These are phyloP conservation scores for Protomyctophum bolini DNA, from an alignment of 2,113 vertebrate genomes.

Conservation along the genomic window DNA sequence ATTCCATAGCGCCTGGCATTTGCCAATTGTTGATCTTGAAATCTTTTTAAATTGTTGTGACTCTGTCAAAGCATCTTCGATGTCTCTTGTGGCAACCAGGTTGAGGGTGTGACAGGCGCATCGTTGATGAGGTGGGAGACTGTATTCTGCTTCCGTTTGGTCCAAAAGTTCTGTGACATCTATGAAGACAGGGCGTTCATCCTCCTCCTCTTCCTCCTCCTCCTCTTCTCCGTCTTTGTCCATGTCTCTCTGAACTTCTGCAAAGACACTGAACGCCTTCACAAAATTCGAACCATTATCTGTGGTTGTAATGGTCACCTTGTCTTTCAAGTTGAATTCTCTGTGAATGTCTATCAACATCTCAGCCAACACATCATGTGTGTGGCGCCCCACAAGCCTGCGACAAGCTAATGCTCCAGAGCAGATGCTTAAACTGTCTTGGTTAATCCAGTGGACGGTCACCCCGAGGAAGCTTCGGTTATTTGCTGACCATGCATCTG, in stretches of 20 bases:
- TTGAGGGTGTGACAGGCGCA: slow-evolving; percentile 35
- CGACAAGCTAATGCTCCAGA: slow-evolving; percentile 29
- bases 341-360: slow-evolving; percentile 19
- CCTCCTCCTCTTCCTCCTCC: slow-evolving; percentile 23
- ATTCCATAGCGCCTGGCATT: slow-evolving; percentile 3
- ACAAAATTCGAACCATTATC: slow-evolving; percentile 20
- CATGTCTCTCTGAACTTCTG: slow-evolving; percentile 29
- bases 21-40: slow-evolving; percentile 6
- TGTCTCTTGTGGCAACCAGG: slow-evolving; percentile 22
- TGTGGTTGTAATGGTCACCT: slow-evolving; percentile 31
- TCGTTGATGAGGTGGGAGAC: slow-evolving; percentile 29
- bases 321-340: slow-evolving; percentile 6
- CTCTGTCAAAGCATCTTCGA: slow-evolving; percentile 12
- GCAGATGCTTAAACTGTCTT: slow-evolving; percentile 25
- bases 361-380: slow-evolving; percentile 32
- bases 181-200: slow-evolving; percentile 18
- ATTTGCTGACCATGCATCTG: slow-evolving; percentile 30
- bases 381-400: slow-evolving; percentile 15
- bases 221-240: slow-evolving; percentile 25
- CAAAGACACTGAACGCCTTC: slow-evolving; percentile 33
- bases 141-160: slow-evolving; percentile 25
- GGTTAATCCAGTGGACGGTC: slow-evolving; percentile 36
- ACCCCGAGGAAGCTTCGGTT: slow-evolving; percentile 34
- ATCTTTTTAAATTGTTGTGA: background rate
- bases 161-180: slow-evolving; percentile 24